A percentile compares a stretch with the other conserved stretches of the same genome.
Conservation (phyloP, 1,140 invertebrate species). For the Homarus americanus region DNA sequence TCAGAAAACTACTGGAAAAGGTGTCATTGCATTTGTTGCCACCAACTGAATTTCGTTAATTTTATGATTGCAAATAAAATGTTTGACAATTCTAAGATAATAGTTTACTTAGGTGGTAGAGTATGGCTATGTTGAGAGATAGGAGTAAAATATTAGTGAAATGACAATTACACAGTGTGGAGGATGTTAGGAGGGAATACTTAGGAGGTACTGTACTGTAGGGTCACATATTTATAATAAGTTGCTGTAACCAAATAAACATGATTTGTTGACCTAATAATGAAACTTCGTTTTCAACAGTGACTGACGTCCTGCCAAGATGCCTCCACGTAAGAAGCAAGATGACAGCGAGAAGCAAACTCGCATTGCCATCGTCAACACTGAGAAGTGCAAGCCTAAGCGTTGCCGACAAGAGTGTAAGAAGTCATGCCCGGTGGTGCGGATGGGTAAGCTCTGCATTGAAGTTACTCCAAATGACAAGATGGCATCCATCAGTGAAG, state of each 20-base stretch:
- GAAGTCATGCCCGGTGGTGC: constrained; percentile 97
- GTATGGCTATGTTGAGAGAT: no score
- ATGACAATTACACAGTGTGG: no score
- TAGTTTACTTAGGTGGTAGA: no score
- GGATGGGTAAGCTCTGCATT: constrained; percentile 99
- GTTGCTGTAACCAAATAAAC: background rate
- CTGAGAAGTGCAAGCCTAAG: constrained; percentile 99
- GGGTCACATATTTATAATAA: background rate
- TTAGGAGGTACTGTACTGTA: no score
- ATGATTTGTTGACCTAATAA: background rate
- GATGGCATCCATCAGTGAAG: constrained; percentile 98
- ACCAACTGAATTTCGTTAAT: no score
- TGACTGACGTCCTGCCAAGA: constrained; percentile 51
- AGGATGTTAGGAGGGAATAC: no score
- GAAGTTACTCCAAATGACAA: constrained; percentile 98
- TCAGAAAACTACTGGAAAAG: no score
- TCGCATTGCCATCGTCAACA: constrained; percentile 98
- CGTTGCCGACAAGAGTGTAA: constrained; percentile 99
- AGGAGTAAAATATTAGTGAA: no score
- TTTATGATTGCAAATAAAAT: no score
- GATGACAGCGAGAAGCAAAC: constrained; percentile 95
- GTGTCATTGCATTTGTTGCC: no score
- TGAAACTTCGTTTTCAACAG: background rate
- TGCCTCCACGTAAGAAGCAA: constrained; percentile 74
- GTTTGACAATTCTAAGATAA: no score